phyloP scores from a whole-genome alignment of 2,113 vertebrate genomes.

The Apteryx owenii region DNA sequence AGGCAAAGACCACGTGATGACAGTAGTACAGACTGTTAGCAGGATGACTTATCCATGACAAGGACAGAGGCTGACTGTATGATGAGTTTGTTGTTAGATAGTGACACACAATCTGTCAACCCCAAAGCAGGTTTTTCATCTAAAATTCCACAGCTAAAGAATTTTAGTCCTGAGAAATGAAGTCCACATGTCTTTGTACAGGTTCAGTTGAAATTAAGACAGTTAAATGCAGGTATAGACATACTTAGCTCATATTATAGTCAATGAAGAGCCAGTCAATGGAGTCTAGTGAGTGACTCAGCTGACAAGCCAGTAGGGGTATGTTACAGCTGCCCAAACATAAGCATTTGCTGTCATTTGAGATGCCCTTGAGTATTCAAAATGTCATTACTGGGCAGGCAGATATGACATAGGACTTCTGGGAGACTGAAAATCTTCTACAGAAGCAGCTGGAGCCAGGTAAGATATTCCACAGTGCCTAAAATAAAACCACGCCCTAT shows the following conservation, averaged over 20 bases:
- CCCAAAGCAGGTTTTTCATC: fast-evolving
- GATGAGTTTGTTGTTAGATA: neutral
- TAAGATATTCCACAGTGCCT: neutral
- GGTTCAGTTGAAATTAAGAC: neutral
- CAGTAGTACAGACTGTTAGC: neutral
- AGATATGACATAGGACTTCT: neutral
- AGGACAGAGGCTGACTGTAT: neutral
- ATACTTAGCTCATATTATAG: neutral
- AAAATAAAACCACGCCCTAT: neutral
- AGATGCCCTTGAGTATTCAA: neutral
- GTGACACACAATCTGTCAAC: neutral
- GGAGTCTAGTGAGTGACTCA: neutral
- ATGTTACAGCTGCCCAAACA: neutral
- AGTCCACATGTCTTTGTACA: neutral
- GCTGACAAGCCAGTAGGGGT: neutral
- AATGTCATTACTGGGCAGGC: neutral
- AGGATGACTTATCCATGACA: neutral
- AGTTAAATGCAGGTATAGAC: neutral
- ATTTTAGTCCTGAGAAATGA: neutral
- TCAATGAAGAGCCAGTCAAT: fast-evolving
- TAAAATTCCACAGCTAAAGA: neutral
- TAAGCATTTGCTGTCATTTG: neutral
- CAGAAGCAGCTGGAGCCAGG: neutral
- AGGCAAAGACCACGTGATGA: neutral
- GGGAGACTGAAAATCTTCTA: neutral